Conservation (phyloP, 2,888 invertebrate genomes). For the Chloroclystis v-ata region DNA sequence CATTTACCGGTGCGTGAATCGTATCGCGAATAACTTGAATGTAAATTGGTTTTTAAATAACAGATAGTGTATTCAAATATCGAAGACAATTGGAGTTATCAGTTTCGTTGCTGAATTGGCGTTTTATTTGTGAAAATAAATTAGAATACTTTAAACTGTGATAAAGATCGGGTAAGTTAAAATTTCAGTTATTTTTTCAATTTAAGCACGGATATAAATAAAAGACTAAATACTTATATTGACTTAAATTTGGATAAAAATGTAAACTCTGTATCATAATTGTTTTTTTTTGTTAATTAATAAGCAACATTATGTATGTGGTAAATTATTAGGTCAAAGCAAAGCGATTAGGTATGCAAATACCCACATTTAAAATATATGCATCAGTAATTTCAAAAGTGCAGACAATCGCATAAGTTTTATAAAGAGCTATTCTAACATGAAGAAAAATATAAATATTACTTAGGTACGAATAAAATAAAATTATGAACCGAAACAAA, state of each 20-base stretch:
- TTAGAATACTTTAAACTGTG: background rate
- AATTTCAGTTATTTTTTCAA: background rate
- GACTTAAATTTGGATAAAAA: no score
- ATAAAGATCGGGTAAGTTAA: constrained; percentile 15
- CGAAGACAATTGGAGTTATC: background rate
- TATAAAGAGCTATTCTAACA: no score
- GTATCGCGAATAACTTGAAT: constrained; percentile 14
- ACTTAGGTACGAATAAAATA: no score
- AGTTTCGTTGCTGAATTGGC: background rate
- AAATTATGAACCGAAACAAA: no score
- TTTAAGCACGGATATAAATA: background rate
- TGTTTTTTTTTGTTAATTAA: no score
- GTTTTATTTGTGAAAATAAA: constrained; percentile 8
- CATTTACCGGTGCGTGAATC: constrained; percentile 39
- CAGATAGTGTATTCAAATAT: background rate
- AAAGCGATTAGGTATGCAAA: background rate
- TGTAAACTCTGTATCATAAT: no score
- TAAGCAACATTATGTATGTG: no score
- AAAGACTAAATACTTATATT: no score
- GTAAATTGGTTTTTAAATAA: constrained; percentile 1
- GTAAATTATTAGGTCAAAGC: background rate
- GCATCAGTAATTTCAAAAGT: no score
- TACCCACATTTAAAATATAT: background rate
- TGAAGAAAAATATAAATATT: no score
- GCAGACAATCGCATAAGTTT: no score